Percentiles rank a stretch among this genome's conserved stretches.
These are phyloP conservation scores for Xestia ashworthii DNA, from an alignment of 2,888 invertebrate species.

Conservation along the genomic window DNA sequence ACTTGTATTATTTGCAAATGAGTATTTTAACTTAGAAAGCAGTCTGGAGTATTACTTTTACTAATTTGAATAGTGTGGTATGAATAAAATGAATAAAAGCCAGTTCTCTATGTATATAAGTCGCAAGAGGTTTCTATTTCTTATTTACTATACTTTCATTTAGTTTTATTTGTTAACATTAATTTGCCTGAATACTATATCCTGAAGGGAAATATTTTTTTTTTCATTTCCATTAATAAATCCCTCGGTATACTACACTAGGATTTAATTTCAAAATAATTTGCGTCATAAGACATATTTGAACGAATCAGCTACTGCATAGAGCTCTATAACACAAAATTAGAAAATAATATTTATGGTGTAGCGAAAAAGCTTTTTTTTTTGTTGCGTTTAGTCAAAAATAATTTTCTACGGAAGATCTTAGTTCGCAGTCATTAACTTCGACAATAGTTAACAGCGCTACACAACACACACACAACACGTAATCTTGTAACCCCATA, in stretches of 20 bases:
- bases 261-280: constrained; percentile 44
- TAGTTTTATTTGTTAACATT: background rate
- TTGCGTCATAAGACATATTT: constrained; percentile 12
- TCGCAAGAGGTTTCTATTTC: background rate
- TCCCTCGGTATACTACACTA: constrained; percentile 15
- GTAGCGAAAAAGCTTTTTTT: background rate
- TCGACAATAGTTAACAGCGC: constrained; percentile 62
- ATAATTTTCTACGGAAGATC: constrained; percentile 14
- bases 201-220: constrained; percentile 15
- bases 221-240: constrained; percentile 42
- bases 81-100: background rate
- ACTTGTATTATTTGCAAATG: constrained; percentile 25
- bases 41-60: background rate
- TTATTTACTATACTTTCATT: background rate
- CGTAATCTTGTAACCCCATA: constrained; percentile 44
- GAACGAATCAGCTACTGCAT: constrained; percentile 17
- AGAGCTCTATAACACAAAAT: background rate
- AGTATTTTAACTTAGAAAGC: constrained; percentile 5
- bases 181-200: constrained; percentile 9
- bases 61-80: background rate
- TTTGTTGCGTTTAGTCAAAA: constrained; percentile 27
- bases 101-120: background rate
- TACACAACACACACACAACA: constrained; percentile 69
- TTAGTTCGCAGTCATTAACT: constrained; percentile 51
- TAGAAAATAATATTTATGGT: background rate